These are phyloP conservation scores for Aviceda subcristata DNA, from an alignment of 2,113 vertebrate species.

Conservation along the genomic window DNA sequence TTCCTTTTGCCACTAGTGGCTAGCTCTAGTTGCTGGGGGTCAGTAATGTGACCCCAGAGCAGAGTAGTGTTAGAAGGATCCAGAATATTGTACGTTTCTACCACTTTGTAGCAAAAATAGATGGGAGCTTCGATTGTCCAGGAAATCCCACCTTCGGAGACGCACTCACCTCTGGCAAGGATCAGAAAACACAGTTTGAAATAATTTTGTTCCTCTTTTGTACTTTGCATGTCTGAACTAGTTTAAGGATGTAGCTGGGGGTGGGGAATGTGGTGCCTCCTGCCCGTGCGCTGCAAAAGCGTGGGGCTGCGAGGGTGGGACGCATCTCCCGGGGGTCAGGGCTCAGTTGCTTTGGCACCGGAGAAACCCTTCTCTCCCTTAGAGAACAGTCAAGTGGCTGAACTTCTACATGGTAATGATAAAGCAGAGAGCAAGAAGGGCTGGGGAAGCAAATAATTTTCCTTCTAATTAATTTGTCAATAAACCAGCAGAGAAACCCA, in stretches of 20 bases:
- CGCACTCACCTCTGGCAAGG: constrained; percentile 69
- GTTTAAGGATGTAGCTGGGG: neutral
- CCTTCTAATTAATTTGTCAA: neutral
- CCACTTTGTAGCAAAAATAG: constrained; percentile 79
- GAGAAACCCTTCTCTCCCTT: neutral
- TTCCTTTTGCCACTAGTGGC: constrained; percentile 49
- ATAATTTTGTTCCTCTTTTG: neutral
- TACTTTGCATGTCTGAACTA: neutral
- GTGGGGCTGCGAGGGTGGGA: neutral
- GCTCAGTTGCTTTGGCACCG: neutral
- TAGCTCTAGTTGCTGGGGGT: constrained; percentile 65
- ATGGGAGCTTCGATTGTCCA: constrained; percentile 82
- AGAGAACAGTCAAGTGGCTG: neutral
- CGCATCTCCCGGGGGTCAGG: neutral
- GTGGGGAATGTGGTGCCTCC: neutral
- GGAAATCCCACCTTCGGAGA: constrained; percentile 61
- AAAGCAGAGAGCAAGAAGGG: neutral
- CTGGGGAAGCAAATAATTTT: neutral
- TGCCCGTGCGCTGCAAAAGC: neutral
- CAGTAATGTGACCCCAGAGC: constrained; percentile 75
- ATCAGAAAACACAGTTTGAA: neutral
- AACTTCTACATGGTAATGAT: neutral
- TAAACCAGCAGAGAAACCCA: neutral
- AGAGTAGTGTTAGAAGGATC: constrained; percentile 76
- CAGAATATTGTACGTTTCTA: constrained; percentile 73